Base-by-base conservation (phyloP, 2,888 invertebrate species). In the Euplagia quadripunctaria region DNA sequence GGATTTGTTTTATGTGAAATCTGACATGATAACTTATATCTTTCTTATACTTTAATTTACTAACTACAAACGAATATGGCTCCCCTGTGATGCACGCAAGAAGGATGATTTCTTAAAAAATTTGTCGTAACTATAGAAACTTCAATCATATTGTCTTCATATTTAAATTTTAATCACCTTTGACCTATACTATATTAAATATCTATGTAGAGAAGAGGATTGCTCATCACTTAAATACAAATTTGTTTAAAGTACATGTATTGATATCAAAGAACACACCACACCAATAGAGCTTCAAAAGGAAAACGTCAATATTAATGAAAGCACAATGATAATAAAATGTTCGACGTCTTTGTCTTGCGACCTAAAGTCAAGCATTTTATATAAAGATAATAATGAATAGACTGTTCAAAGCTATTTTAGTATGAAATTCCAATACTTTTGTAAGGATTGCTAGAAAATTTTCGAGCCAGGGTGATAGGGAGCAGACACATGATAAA, bases 311-410 rank as follows among this genome's bases (percentile, higher is more conserved):
- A 42, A 63, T 42, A 42, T 6, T 51, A 70, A 70, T 43, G 70
- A 68, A 68, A 68, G 52, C 31, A 31, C 58, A 20, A n/a, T 55
- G 58, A 68, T 14, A 64, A 74, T 63, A 58, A 67, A 64, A 64
- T 64, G n/a, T 41, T 55, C n/a, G 49, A 52, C 58, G 71, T 55
- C 65, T 73, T 31, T 55, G 58, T 51, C 49, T 16, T 55, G 64
- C 63, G 70, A 74, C 74, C 46, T 68, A 31, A 46, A 49, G 17
- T 49, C 12, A 65, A 46, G 20, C 20, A 46, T 65, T 65, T 11
- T 12, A 49, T 65, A 14, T 20, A 64, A n/a, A 65, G 8, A 46
- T 46, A n/a, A 43, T 43, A 46, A 43, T 63, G 41, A 42, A 42
- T 17, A 63, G 41, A 42, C 46, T n/a, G 9, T 43, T 65, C 65